A percentile compares a stretch with the other conserved stretches of the same genome.
Conservation (phyloP, 2,797 vertebrate genomes). For the Danio kyathit region DNA sequence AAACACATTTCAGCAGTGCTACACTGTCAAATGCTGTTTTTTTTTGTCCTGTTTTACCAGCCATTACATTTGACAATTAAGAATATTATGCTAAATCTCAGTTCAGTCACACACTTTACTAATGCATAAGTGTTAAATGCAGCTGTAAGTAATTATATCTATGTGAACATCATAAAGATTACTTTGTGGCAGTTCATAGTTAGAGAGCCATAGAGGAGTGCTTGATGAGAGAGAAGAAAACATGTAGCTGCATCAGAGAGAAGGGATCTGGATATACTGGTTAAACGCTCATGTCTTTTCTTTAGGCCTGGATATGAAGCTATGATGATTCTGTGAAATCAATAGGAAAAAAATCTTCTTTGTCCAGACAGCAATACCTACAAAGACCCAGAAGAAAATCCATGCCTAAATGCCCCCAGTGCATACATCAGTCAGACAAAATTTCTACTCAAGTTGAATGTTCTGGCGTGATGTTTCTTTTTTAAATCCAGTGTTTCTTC, state of each 20-base stretch:
- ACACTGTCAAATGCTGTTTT: constrained; percentile 8
- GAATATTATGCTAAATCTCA: not conserved
- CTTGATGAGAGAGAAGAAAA: constrained; percentile 8
- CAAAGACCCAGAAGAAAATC: constrained; percentile 20
- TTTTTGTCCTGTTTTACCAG: constrained; percentile 1
- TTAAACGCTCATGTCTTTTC: not conserved
- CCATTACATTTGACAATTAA: constrained; percentile 14
- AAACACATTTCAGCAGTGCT: constrained; percentile 16
- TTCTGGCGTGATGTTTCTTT: not conserved
- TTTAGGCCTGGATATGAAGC: constrained; percentile 11
- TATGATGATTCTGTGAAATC: constrained; percentile 35
- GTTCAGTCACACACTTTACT: constrained; percentile 14
- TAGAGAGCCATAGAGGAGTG: not conserved
- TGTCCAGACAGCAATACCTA: constrained; percentile 13
- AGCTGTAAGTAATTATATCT: constrained; percentile 15
- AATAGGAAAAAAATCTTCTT: constrained; percentile 10
- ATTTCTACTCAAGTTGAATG: constrained; percentile 1
- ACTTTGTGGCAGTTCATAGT: not conserved
- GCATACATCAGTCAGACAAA: not conserved
- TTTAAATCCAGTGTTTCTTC: constrained; percentile 1
- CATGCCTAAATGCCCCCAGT: constrained; percentile 21
- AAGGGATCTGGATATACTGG: not conserved
- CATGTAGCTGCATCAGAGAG: not conserved
- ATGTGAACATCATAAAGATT: constrained; percentile 10
- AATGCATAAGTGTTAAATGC: constrained; percentile 4